Evolutionary conservation across 2,888 invertebrate species (phyloP), one percentile per base, ranked within the genome.

Genomic region (Tineola bisselliella): DNA sequence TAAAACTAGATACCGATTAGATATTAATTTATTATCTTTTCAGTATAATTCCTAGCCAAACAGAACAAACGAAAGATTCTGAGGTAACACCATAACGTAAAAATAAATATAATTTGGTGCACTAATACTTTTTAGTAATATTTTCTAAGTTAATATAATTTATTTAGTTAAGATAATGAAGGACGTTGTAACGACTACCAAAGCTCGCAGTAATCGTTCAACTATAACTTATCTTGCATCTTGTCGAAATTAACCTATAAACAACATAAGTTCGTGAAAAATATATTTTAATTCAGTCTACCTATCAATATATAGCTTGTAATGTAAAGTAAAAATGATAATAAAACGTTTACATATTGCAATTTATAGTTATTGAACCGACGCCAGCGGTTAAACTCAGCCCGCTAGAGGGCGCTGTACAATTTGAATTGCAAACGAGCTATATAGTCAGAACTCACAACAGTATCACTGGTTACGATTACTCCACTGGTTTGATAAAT

Each of bases 51-150:
- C 6, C 2, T 25, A 25, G 25, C 25, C 25, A 25, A 25, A 25
- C 6, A 25, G 25, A 25, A 25, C 6, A 25, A 54, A 54, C 18
- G 5, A 25, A 54, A 54, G 54, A 54, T 54, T 54, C 25, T 48
- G 54, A 54, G 54, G 25, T 54, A 54, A 25, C 15, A 58, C 58
- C 58, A 56, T 33, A 30, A 58, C 56, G 13, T 58, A 33, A n/a
- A 59, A 59, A 59, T 43, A 44, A 33, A 59, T 61, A 63, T 44
- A 38, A 44, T 84, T 86, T 84, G 86, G 86, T 80, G 77, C 73
- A 72, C 74, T 83, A 84, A 84, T 86, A 84, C 84, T 84, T 82
- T 61, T 77, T 72, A 74, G 70, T 67, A 71, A 69, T 59, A 58
- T 60, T 58, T 54, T 54, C 17, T 58, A 58, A 33, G 33, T 58